Conservation (phyloP, 2,888 invertebrate genomes). For the Thera obeliscata region DNA sequence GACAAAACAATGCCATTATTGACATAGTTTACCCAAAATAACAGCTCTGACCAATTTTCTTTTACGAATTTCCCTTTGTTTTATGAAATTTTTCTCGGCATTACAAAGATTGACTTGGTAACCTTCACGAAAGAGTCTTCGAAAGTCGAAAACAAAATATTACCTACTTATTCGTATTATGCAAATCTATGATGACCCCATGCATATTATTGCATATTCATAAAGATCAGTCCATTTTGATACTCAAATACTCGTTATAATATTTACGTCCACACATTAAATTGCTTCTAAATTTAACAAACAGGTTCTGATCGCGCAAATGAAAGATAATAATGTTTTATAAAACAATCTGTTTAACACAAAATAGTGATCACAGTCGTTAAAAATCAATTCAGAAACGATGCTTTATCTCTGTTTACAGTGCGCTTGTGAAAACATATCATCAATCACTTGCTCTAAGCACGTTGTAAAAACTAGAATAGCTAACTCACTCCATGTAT, state of each 20-base stretch:
- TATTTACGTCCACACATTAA: background rate
- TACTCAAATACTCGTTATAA: no score
- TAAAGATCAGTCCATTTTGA: no score
- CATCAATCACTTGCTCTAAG: constrained; percentile 33
- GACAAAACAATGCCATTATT: constrained; percentile 39
- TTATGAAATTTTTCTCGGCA: background rate
- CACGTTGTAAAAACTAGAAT: background rate
- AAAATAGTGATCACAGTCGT: constrained; percentile 24
- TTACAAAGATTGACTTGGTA: background rate
- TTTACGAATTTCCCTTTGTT: constrained; percentile 13
- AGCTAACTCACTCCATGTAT: constrained; percentile 11
- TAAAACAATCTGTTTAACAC: constrained; percentile 21
- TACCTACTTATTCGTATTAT: no score
- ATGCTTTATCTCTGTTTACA: constrained; percentile 30
- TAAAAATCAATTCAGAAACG: constrained; percentile 30
- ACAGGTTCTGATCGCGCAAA: background rate
- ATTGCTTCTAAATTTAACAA: background rate
- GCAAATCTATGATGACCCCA: no score
- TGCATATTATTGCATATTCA: no score
- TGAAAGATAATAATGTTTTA: background rate
- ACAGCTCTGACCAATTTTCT: constrained; percentile 19
- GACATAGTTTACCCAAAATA: constrained; percentile 26
- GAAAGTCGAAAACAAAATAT: no score
- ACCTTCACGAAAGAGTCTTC: no score
- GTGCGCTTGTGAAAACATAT: constrained; percentile 28